Base-by-base conservation (phyloP, 2,797 vertebrate genomes). In the Ammospiza maritima region DNA sequence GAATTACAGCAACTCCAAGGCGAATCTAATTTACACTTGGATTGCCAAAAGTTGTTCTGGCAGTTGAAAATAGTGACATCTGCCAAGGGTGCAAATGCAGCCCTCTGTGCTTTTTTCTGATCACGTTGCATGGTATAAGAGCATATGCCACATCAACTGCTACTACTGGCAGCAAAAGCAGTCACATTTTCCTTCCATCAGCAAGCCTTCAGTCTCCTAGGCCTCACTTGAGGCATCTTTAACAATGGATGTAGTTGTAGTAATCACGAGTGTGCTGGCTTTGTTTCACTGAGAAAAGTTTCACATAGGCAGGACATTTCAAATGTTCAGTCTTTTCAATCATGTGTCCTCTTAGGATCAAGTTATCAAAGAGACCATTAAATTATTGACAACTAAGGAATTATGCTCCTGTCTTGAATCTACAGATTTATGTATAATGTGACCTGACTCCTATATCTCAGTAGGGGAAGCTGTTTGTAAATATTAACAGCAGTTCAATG, bases 51-150 rank as follows among this genome's bases (percentile, higher is more conserved):
- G 56, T 89, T 83, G 30, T 88, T 92, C 84, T 85, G 92, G 69
- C 90, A 88, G 56, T 47, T 85, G 84, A 83, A 90, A 96, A 61
- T 3, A 74, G 27, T 58, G 51, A 77, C 85, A 92, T 67, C 81
- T 95, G 85, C 79, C 91, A 93, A 89, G 86, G 81, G 84, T 87
- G 40, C 84, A 94, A 91, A 91, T 54, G 42, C 34, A 93, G 45
- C 27, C 75, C 74, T 66, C 18, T 58, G 40, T 67, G 16, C 79
- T 89, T 93, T 85, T 79, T 90, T 70, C 85, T 91, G 58, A 50
- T 80, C 57, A 36, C 6, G 0, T 84, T 74, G 38, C 75, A 69
- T 62, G 42, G 29, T 77, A 51, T 83, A 69, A 89, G 62, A 91
- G 38, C 79, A 88, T 72, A 91, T 91, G 74, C 54, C 51, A 56